These are phyloP conservation scores for Dryomyza anilis DNA, from an alignment of 2,888 invertebrate species.

Conservation along the genomic window DNA sequence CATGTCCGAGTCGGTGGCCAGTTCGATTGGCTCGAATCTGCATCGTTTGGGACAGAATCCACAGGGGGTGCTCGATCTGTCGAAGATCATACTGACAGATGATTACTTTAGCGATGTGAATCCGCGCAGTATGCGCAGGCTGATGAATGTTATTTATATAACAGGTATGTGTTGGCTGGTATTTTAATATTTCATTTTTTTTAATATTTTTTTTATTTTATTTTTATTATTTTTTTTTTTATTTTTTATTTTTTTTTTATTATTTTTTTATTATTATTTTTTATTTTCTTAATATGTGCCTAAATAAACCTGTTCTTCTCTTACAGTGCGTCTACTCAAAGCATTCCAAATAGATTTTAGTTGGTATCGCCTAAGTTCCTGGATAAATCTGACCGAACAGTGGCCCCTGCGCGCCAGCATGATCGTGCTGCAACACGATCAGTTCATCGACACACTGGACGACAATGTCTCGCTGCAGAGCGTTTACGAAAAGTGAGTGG, in stretches of 20 bases:
- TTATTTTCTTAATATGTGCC: background rate
- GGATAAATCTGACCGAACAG: constrained; percentile 98
- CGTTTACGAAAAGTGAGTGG: constrained; percentile 87
- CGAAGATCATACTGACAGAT: constrained; percentile 89
- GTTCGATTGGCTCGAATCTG: constrained; percentile 87
- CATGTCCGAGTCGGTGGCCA: constrained; percentile 86
- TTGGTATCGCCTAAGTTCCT: constrained; percentile 96
- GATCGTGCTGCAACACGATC: constrained; percentile 94
- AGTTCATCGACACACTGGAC: constrained; percentile 84
- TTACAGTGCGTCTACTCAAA: constrained; percentile 87
- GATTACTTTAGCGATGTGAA: constrained; percentile 99
- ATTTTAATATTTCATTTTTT: background rate
- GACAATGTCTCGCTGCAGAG: constrained; percentile 85
- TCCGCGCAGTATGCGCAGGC: constrained; percentile 92
- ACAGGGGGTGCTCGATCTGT: constrained; percentile 62
- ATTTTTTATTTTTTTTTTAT: background rate
- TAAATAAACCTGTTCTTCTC: background rate
- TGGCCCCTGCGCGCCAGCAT: constrained; percentile 98
- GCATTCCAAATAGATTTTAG: constrained; percentile 99
- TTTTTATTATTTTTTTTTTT: background rate
- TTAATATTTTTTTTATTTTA: background rate
- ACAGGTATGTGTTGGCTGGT: constrained; percentile 73
- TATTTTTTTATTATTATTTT: background rate
- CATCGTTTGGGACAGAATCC: constrained; percentile 78
- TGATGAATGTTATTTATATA: constrained; percentile 97